phyloP scores from a whole-genome alignment of 1,140 invertebrate species.

The Drosophila sturtevanti region DNA sequence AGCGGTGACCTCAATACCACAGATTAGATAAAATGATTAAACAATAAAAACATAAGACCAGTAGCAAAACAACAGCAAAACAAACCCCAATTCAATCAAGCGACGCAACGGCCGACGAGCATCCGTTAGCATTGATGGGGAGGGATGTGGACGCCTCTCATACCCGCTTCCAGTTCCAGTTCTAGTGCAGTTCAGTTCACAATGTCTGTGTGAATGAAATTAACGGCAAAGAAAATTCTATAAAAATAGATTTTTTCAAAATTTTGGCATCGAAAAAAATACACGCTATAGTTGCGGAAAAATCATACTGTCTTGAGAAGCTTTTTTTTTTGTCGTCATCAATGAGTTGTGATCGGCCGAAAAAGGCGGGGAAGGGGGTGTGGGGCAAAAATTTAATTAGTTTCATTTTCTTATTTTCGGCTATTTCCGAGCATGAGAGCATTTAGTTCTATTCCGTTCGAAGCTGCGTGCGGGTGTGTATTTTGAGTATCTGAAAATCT shows the following conservation, averaged over 20 bases:
- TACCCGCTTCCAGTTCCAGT: conserved; percentile 8
- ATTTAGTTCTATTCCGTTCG: conserved; percentile 62
- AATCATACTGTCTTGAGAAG: conserved; percentile 46
- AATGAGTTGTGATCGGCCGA: conserved; percentile 40
- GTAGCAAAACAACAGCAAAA: conserved; percentile 15
- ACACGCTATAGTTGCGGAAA: conserved; percentile 61
- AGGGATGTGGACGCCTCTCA: background rate
- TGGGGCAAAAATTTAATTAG: conserved; percentile 58
- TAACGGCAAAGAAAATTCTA: conserved; percentile 43
- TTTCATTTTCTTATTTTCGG: conserved; percentile 43
- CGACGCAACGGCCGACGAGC: conserved; percentile 22
- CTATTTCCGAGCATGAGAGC: conserved; percentile 43
- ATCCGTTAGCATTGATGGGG: conserved; percentile 31
- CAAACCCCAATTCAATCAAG: conserved; percentile 61
- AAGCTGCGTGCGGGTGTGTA: conserved; percentile 67
- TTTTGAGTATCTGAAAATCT: conserved; percentile 14
- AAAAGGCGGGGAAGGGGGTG: background rate
- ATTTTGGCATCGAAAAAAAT: conserved; percentile 46
- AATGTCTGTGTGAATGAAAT: conserved; percentile 44
- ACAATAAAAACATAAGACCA: conserved; percentile 38
- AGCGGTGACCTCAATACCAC: conserved; percentile 39
- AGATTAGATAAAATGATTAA: conserved; percentile 75
- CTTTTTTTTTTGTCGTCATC: conserved; percentile 68
- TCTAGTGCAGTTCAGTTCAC: conserved; percentile 27
- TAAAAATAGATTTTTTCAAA: conserved; percentile 72